Conservation (phyloP, 2,113 vertebrate species). For the Thinocorus orbignyianus region DNA sequence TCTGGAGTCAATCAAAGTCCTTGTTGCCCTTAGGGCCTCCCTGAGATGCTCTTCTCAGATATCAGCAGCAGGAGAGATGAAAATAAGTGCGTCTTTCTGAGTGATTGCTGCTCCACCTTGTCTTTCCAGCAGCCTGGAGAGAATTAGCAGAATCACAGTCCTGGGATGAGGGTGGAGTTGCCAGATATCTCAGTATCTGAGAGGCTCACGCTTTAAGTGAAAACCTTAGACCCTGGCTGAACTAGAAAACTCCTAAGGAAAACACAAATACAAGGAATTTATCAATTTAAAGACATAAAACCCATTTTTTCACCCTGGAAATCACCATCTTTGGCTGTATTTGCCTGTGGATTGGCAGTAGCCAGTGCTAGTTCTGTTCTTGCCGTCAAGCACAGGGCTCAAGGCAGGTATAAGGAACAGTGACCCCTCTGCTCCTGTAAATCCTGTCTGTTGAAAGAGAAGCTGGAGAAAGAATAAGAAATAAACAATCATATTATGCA, state of each 20-base stretch:
- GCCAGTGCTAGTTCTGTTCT: neutral
- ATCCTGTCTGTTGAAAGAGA: neutral
- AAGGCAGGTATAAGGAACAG: neutral
- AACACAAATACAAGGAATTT: neutral
- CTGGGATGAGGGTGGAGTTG: neutral
- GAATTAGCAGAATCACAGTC: neutral
- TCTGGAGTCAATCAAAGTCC: slow-evolving; percentile 47
- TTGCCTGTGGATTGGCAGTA: neutral
- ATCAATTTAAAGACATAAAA: neutral
- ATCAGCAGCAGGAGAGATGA: neutral
- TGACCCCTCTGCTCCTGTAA: neutral
- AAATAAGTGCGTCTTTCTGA: neutral
- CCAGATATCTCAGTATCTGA: neutral
- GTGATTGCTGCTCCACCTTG: neutral
- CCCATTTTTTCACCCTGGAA: neutral
- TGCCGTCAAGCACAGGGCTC: neutral
- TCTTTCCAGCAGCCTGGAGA: neutral
- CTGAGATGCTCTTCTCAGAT: slow-evolving; percentile 35
- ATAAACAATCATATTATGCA: neutral
- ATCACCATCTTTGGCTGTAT: neutral
- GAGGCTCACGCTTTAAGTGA: neutral
- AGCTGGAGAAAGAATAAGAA: neutral
- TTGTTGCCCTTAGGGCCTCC: slow-evolving; percentile 12
- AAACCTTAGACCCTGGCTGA: neutral
- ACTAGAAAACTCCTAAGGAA: neutral